Conservation (phyloP, 2,113 vertebrate species). For the Sigmodon hispidus region DNA sequence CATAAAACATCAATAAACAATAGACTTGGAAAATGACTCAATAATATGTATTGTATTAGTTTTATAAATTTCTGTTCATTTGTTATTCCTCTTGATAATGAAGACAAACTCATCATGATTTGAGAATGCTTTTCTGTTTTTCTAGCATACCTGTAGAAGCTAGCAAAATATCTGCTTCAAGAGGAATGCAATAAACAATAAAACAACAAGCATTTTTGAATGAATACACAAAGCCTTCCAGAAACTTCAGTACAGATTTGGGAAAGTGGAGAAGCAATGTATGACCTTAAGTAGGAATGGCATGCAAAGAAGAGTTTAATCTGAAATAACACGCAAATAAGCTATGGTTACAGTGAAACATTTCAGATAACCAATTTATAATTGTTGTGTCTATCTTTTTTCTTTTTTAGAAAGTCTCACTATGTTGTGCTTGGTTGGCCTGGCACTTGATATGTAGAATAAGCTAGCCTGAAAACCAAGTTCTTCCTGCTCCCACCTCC, state of each 20-base stretch:
- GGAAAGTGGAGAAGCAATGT: background rate
- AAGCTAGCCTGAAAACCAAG: background rate
- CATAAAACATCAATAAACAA: background rate
- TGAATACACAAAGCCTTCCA: background rate
- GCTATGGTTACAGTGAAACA: background rate
- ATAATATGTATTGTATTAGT: background rate
- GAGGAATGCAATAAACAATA: background rate
- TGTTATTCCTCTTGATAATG: background rate
- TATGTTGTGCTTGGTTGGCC: background rate
- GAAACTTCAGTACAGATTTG: background rate
- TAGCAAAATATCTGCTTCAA: background rate
- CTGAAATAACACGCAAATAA: background rate
- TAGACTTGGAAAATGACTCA: background rate
- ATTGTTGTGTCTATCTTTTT: too few relatives aligned
- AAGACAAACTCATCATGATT: background rate
- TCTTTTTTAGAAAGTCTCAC: background rate
- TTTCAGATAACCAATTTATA: background rate
- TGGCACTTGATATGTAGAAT: background rate
- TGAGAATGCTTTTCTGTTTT: background rate
- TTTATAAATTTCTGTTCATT: background rate
- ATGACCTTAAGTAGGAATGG: background rate
- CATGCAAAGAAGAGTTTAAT: background rate
- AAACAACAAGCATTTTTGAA: background rate
- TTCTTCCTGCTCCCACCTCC: background rate
- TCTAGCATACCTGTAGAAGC: background rate